Conservation (phyloP, 2,888 invertebrate species). For the Lottia scabra region DNA sequence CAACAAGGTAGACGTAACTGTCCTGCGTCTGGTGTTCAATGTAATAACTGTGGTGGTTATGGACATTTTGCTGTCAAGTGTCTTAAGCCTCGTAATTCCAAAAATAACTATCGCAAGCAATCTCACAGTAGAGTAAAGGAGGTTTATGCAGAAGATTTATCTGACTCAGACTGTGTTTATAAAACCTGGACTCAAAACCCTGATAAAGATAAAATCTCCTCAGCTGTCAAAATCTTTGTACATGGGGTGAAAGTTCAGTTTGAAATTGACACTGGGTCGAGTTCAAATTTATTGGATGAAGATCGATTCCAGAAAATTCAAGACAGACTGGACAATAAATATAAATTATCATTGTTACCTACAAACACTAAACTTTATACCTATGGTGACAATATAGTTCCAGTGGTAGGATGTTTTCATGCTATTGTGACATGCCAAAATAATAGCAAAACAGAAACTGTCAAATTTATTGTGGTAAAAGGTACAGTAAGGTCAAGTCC, state of each 20-base stretch:
- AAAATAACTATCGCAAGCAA: no score
- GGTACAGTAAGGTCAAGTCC: not conserved
- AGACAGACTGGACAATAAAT: not conserved
- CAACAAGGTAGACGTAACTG: not conserved
- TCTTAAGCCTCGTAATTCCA: not conserved
- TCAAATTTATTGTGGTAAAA: not conserved
- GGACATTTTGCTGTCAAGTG: not conserved
- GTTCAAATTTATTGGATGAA: not conserved
- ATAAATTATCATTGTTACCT: not conserved
- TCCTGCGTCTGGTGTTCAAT: not conserved
- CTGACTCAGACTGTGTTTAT: not conserved
- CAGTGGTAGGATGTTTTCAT: not conserved
- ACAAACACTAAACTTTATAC: not conserved
- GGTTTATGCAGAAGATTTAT: not conserved
- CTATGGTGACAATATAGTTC: not conserved
- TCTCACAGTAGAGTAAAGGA: not conserved
- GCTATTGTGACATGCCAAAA: not conserved
- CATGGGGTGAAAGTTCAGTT: not conserved
- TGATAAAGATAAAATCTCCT: not conserved
- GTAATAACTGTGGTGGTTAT: not conserved
- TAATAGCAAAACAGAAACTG: not conserved
- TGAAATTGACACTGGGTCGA: not conserved
- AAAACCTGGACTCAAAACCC: not conserved
- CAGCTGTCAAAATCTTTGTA: not conserved
- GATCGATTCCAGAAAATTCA: not conserved